Conservation (phyloP, 2,797 vertebrate species). For the Mionectes olivaceus region DNA sequence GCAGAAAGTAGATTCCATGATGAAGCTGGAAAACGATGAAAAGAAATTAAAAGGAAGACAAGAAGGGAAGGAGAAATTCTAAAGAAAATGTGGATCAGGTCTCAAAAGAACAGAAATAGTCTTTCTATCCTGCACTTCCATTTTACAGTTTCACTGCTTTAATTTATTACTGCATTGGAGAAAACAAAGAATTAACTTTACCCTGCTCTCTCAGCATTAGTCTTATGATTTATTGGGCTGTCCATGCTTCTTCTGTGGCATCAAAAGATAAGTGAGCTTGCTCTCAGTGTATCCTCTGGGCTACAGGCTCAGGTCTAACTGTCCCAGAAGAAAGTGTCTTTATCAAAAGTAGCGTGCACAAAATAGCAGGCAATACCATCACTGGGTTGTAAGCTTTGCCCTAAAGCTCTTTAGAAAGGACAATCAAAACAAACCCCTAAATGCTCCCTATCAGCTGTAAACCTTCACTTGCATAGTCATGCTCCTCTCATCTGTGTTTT, state of each 20-base stretch:
- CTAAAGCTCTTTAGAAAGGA: not conserved
- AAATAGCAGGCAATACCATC: not conserved
- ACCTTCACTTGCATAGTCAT: not conserved
- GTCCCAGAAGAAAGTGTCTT: not conserved
- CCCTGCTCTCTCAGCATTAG: not conserved
- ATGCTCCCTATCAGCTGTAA: not conserved
- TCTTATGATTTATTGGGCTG: not conserved
- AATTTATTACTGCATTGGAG: not conserved
- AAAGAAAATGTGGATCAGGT: not conserved
- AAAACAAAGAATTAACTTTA: not conserved
- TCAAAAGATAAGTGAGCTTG: not conserved
- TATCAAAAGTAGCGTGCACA: not conserved
- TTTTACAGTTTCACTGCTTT: not conserved
- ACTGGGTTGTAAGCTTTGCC: not conserved
- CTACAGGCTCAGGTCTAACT: not conserved
- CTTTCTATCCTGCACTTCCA: not conserved
- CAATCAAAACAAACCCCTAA: not conserved
- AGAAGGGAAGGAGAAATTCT: not conserved
- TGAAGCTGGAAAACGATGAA: not conserved
- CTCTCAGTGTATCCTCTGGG: not conserved
- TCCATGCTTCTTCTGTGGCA: not conserved
- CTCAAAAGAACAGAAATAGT: not conserved
- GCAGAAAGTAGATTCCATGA: not conserved
- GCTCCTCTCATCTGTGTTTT: not conserved
- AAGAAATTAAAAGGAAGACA: not conserved